Evolutionary conservation across 2,797 vertebrate species (phyloP), one percentile per base, ranked within the genome.

Genomic region (Xenops minutus): DNA sequence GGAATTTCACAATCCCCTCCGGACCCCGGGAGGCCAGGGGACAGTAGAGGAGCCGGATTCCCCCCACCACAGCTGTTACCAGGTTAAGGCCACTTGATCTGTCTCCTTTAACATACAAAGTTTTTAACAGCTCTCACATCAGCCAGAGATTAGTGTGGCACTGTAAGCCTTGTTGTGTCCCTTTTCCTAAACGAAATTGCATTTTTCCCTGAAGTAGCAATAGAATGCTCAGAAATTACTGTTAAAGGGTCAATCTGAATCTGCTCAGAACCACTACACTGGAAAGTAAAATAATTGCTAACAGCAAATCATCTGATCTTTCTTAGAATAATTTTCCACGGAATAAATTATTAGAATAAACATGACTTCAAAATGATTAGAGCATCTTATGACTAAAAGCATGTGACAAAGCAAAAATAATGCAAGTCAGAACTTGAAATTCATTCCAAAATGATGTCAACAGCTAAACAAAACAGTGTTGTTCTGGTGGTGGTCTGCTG

Each of bases 321-420:
- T 90, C 48, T 73, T 44, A 62, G 7, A 29, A 27, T 58, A 69
- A 32, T 67, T 91, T 85, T 69, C n/a, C 18, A 69, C 39, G 2
- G 29, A 71, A 80, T 43, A 67, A 72, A 39, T 62, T 61, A 22
- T 54, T 88, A 64, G 34, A 84, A 90, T 51, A 81, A 66, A 85
- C 29, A 12, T 52, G 34, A 71, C 27, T 84, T 88, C 56, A 84
- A 36, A 81, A 48, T 52, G 37, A 16, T 52, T 72, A 24, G 9
- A 6, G 3, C 67, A n/a, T 46, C 34, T 9, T 36, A 21, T 59
- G 32, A 62, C 29, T 55, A 72, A 83, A 91, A 75, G 14, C 10
- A 46, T 23, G 4, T 34, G 24, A 44, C 30, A 37, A 68, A 72
- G 7, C 20, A 34, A 68, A 89, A 78, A 56, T 59, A 58, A 80